Percentiles rank a stretch among this genome's conserved stretches.
phyloP scores from a whole-genome alignment of 2,888 invertebrate genomes.

The Thymelicus sylvestris region DNA sequence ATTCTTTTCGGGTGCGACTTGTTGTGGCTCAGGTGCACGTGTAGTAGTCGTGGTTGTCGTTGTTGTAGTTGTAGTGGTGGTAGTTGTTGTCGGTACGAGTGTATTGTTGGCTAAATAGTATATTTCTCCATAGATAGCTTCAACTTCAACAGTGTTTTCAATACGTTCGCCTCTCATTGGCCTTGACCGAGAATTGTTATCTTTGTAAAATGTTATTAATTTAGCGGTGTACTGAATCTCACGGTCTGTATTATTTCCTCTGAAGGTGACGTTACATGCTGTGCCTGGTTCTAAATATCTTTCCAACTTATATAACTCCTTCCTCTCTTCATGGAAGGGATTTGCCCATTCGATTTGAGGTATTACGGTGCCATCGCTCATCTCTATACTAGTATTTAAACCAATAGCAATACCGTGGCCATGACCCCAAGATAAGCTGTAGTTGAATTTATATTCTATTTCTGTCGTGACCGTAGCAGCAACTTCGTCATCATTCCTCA shows the following conservation, averaged over 20 bases:
- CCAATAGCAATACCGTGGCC: constrained; percentile 90
- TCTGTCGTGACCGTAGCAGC: constrained; percentile 89
- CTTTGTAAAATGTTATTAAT: constrained; percentile 88
- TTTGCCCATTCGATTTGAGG: constrained; percentile 90
- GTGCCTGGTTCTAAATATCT: constrained; percentile 90
- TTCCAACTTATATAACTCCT: constrained; percentile 85
- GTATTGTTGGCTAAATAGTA: constrained; percentile 91
- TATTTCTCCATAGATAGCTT: constrained; percentile 89
- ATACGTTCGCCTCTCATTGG: constrained; percentile 86
- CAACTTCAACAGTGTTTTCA: constrained; percentile 89
- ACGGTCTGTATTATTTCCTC: constrained; percentile 89
- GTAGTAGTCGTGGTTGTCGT: constrained; percentile 86
- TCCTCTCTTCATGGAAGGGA: constrained; percentile 80
- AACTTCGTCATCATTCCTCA: constrained; percentile 83
- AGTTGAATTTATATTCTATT: constrained; percentile 88
- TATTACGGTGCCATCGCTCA: constrained; percentile 83
- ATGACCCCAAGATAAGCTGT: constrained; percentile 92
- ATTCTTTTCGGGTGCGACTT: constrained; percentile 69
- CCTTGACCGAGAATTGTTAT: constrained; percentile 84
- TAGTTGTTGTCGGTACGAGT: constrained; percentile 91
- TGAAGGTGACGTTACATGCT: constrained; percentile 91
- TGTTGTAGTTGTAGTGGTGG: constrained; percentile 84
- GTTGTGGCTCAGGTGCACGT: constrained; percentile 77
- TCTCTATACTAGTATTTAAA: constrained; percentile 86
- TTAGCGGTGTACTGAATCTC: constrained; percentile 91